A percentile compares a stretch with the other conserved stretches of the same genome.
Evolutionary conservation across 2,888 invertebrate genomes (phyloP).

Genomic region (Polylopha cassiicola): DNA sequence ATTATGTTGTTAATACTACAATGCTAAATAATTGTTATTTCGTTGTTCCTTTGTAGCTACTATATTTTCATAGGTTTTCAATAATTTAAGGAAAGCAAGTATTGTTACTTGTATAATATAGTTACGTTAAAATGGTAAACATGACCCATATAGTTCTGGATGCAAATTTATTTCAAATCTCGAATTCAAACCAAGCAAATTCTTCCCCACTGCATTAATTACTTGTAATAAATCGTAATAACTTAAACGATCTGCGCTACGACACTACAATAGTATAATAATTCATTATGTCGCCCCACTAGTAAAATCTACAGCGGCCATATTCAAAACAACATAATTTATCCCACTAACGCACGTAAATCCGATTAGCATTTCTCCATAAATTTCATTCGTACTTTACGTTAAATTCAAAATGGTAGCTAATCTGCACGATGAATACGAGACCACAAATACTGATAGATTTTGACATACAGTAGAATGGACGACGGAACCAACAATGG

Average conservation of each 20-base stretch:
- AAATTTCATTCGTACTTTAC: constrained; percentile 22
- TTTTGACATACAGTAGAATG: constrained; percentile 30
- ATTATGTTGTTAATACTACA: too few species aligned
- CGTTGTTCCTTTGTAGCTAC: too few species aligned
- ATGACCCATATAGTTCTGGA: too few species aligned
- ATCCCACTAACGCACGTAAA: constrained; percentile 32
- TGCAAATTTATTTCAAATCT: too few species aligned
- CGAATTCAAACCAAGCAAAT: too few species aligned
- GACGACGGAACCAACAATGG: constrained; percentile 27
- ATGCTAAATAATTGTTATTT: neutral
- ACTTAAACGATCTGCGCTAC: neutral
- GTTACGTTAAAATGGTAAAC: too few species aligned
- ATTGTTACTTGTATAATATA: too few species aligned
- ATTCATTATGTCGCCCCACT: neutral
- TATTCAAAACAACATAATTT: constrained; percentile 35
- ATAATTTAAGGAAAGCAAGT: too few species aligned
- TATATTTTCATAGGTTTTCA: too few species aligned
- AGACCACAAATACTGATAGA: constrained; percentile 35
- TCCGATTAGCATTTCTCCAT: constrained; percentile 34
- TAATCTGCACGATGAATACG: constrained; percentile 32
- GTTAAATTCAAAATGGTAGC: constrained; percentile 24
- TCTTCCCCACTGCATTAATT: too few species aligned
- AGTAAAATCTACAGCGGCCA: constrained; percentile 1
- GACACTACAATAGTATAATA: constrained; percentile 1
- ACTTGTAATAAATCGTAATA: too few species aligned